Conservation (phyloP, 2,113 vertebrate genomes). For the Zosterops lateralis region DNA sequence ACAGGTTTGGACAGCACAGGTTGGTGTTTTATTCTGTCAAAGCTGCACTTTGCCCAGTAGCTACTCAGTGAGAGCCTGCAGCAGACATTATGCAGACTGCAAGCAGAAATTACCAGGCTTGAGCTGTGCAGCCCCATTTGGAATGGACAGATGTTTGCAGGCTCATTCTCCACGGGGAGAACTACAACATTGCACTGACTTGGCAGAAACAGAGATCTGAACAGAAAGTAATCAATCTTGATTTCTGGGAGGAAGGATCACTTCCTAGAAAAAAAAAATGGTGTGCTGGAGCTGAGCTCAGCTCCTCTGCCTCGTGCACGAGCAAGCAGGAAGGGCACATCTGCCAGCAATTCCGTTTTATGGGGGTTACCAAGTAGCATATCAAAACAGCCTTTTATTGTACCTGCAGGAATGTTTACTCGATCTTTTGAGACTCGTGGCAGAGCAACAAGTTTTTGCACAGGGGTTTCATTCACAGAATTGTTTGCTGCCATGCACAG, state of each 20-base stretch:
- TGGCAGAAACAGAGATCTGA: neutral
- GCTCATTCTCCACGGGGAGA: neutral
- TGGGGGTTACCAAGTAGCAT: neutral
- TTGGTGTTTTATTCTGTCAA: neutral
- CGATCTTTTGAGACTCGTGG: neutral
- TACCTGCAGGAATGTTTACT: constrained; percentile 16
- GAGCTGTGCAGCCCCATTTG: neutral
- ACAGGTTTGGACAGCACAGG: neutral
- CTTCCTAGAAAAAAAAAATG: neutral
- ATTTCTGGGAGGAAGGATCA: neutral
- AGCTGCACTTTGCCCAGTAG: neutral
- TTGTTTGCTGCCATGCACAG: neutral
- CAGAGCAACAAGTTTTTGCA: neutral
- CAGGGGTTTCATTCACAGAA: neutral
- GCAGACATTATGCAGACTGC: neutral
- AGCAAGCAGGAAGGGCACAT: neutral
- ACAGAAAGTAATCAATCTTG: neutral
- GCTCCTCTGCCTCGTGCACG: neutral
- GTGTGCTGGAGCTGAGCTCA: neutral
- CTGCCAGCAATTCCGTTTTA: constrained; percentile 19
- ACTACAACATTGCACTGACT: neutral
- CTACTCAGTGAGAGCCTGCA: neutral
- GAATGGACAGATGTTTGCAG: neutral
- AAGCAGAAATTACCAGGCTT: neutral
- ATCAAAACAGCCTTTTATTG: constrained; percentile 2